Evolutionary conservation across 2,888 invertebrate genomes (phyloP), one percentile per base, ranked within the genome.

Genomic region (Suillia variegata): DNA sequence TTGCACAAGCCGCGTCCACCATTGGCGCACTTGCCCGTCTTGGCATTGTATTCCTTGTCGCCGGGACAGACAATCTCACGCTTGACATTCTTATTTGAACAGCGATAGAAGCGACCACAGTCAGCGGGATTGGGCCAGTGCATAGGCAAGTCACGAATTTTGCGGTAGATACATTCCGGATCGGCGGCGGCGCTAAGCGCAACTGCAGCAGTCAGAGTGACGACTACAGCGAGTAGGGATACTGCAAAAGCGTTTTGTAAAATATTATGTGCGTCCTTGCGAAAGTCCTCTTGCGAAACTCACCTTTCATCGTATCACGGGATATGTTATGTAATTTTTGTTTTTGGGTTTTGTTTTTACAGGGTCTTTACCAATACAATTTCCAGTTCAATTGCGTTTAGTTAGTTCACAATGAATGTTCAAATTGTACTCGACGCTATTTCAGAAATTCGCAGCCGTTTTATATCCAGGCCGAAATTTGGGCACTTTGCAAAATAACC

Each of bases 91-190:
- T 72, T 75, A n/a, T 62, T 58, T 6, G 70, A 67, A 59, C 78
- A 78, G 15, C 76, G 77, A 58, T 76, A 78, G 47, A 75, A 78
- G 53, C 67, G 67, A 26, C 70, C 61, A 24, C 78, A 78, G 47
- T 67, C 68, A 1, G 60, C 48, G 12, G 77, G 77, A 63, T 77
- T 71, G 1, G 77, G 70, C 74, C 74, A 78, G 21, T 78, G 77
- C 1, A 65, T 20, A 2, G 73, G n/a, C 13, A 76, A 58, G 2
- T 68, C 68, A 2, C 67, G 68, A 10, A 69, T 18, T 49, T 70
- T 70, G 24, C 77, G 76, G 24, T 75, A 69, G n/a, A 74, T 60
- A 54, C 77, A 78, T 62, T 75, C 77, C 42, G 74, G 69, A 66
- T 78, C 78, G 53, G 70, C 73, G 26, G 76, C 75, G 49, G 59